These are phyloP conservation scores for Desmophyllum pertusum DNA, from an alignment of 92 coral and sea anemone species.

Conservation along the genomic window DNA sequence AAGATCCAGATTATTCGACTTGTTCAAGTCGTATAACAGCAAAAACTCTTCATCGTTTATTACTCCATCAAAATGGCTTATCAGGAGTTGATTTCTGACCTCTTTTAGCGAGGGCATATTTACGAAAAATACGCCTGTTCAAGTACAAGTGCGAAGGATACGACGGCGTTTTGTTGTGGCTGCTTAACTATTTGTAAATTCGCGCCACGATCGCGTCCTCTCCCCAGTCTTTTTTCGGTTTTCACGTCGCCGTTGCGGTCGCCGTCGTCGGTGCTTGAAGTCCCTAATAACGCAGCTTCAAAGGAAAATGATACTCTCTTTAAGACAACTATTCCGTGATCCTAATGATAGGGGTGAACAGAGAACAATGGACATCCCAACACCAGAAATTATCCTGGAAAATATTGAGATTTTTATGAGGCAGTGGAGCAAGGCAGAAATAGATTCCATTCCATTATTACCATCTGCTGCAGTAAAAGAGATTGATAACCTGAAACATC, in stretches of 20 bases:
- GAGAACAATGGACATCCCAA: constrained; percentile 72
- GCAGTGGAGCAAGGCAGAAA: constrained; percentile 55
- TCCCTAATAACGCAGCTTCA: constrained; percentile 48
- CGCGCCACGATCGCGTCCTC: too few relatives aligned
- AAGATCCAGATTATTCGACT: constrained; percentile 24
- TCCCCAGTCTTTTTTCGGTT: too few relatives aligned
- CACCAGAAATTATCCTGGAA: constrained; percentile 62
- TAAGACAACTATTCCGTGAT: constrained; percentile 48
- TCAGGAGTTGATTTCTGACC: too few relatives aligned
- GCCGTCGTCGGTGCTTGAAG: too few relatives aligned
- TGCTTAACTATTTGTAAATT: too few relatives aligned
- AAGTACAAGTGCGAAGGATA: too few relatives aligned
- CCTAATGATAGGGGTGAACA: constrained; percentile 57
- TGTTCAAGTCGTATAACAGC: constrained; percentile 23
- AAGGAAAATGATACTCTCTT: constrained; percentile 63
- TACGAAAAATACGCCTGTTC: too few relatives aligned
- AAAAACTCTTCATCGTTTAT: too few relatives aligned
- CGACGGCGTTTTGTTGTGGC: too few relatives aligned
- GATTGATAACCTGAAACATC: constrained; percentile 51
- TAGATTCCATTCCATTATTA: constrained; percentile 52
- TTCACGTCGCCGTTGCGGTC: too few relatives aligned
- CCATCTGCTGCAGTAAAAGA: constrained; percentile 57
- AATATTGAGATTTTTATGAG: constrained; percentile 56
- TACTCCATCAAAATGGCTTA: too few relatives aligned
- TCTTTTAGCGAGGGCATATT: too few relatives aligned